A percentile compares a stretch with the other conserved stretches of the same genome.
Evolutionary conservation across 2,113 vertebrate species (phyloP).

Genomic region (Zootoca vivipara): DNA sequence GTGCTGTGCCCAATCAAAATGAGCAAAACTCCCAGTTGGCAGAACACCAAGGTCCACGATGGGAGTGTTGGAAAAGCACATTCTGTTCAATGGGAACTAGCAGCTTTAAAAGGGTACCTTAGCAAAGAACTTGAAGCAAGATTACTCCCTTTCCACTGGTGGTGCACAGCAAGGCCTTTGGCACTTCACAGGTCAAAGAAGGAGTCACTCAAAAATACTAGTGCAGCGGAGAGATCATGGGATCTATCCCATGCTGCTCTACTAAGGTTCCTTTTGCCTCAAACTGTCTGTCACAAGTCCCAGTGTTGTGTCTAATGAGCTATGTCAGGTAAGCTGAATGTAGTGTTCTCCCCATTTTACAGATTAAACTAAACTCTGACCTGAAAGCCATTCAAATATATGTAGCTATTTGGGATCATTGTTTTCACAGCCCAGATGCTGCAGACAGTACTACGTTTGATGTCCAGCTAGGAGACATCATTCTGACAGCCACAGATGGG

Average conservation of each 20-base stretch:
- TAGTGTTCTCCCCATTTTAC: background rate
- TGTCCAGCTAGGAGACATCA: slow-evolving; percentile 97
- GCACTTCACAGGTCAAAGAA: background rate
- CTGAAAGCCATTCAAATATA: background rate
- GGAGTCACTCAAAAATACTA: background rate
- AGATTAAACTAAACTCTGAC: background rate
- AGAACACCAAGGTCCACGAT: slow-evolving; percentile 71
- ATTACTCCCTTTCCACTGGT: background rate
- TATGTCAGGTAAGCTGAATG: background rate
- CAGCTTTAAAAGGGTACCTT: slow-evolving; percentile 45
- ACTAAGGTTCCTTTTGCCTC: background rate
- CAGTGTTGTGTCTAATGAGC: background rate
- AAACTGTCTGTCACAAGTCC: too few species aligned
- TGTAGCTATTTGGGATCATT: background rate
- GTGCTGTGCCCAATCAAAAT: slow-evolving; percentile 73
- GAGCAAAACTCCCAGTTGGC: slow-evolving; percentile 69
- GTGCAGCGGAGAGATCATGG: background rate
- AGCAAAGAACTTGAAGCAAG: slow-evolving; percentile 49
- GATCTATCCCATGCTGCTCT: too few species aligned
- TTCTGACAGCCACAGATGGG: slow-evolving; percentile 94
- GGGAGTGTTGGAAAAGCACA: slow-evolving; percentile 67
- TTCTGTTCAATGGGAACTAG: slow-evolving; percentile 67
- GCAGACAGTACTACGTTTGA: slow-evolving; percentile 97
- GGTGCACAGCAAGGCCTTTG: background rate
- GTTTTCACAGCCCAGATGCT: slow-evolving; percentile 86